Percentiles rank a stretch among this genome's conserved stretches.
phyloP scores from a whole-genome alignment of 35 echinoderm and acorn worm species.

The Hemicentrotus pulcherrimus region DNA sequence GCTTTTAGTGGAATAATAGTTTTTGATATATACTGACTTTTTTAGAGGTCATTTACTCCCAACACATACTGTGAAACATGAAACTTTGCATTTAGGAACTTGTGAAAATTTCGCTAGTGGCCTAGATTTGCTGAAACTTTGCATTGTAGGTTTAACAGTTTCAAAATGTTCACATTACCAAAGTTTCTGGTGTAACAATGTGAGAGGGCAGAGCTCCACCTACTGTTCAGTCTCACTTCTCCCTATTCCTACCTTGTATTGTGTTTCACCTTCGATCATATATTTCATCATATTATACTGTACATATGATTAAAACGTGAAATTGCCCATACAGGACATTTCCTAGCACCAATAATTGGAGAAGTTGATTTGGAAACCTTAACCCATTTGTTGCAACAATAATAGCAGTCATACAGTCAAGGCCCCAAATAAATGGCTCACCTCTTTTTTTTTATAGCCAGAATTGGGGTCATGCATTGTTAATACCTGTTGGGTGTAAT shows the following conservation, averaged over 20 bases:
- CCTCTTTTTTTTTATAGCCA: neutral
- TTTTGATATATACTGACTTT: too few relatives aligned
- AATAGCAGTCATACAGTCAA: neutral
- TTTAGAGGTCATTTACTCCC: too few relatives aligned
- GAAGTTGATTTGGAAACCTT: neutral
- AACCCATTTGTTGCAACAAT: neutral
- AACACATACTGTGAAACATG: too few relatives aligned
- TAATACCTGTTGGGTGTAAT: neutral
- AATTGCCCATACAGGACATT: neutral
- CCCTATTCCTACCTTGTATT: neutral
- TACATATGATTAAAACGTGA: neutral
- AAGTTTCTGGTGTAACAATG: neutral
- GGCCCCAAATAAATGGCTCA: neutral
- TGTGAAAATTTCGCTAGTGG: too few relatives aligned
- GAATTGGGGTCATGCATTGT: neutral
- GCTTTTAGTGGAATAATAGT: too few relatives aligned
- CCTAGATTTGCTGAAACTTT: too few relatives aligned
- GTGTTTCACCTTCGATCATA: too few relatives aligned
- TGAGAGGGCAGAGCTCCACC: neutral
- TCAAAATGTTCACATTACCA: neutral
- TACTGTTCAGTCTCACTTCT: neutral
- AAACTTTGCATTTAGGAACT: too few relatives aligned
- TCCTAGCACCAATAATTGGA: neutral
- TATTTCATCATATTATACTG: neutral
- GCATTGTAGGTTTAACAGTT: too few relatives aligned